A percentile compares a stretch with the other conserved stretches of the same genome.
Conservation (phyloP, 2,888 invertebrate species). For the Nomada fabriciana region DNA sequence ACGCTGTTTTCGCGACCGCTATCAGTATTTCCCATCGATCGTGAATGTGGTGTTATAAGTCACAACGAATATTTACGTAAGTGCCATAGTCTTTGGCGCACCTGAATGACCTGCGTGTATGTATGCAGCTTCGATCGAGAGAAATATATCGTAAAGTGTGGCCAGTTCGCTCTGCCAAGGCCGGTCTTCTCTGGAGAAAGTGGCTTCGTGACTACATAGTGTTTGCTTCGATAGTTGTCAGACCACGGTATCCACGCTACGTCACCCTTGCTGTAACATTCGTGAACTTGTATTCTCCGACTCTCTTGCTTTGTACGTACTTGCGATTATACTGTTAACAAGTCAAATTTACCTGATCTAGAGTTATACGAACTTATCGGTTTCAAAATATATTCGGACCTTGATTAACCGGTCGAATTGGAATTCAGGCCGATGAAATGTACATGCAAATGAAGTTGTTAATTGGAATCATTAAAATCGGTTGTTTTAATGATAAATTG, state of each 20-base stretch:
- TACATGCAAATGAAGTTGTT: too few species aligned
- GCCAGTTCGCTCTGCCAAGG: constrained; percentile 69
- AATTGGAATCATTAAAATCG: too few species aligned
- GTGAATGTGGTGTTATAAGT: constrained; percentile 47
- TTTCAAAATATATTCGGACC: not conserved
- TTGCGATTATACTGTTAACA: too few species aligned
- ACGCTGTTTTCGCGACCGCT: not conserved
- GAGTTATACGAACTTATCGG: not conserved
- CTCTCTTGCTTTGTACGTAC: not conserved
- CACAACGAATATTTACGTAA: constrained; percentile 54
- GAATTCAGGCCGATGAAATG: too few species aligned
- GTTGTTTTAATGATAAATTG: too few species aligned
- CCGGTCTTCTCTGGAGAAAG: constrained; percentile 67
- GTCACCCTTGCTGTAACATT: not conserved
- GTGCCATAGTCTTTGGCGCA: constrained; percentile 34
- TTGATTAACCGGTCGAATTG: not conserved
- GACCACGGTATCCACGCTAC: constrained; percentile 2
- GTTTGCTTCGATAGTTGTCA: constrained; percentile 15
- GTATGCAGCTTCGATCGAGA: constrained; percentile 55
- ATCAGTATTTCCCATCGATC: constrained; percentile 46
- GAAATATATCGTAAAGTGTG: constrained; percentile 69
- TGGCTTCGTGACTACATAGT: constrained; percentile 26
- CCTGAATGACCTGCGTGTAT: constrained; percentile 18
- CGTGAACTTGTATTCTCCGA: not conserved
- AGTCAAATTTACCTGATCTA: too few species aligned